Base-by-base conservation (phyloP, 2,797 vertebrate genomes). In the Falco rusticolus region DNA sequence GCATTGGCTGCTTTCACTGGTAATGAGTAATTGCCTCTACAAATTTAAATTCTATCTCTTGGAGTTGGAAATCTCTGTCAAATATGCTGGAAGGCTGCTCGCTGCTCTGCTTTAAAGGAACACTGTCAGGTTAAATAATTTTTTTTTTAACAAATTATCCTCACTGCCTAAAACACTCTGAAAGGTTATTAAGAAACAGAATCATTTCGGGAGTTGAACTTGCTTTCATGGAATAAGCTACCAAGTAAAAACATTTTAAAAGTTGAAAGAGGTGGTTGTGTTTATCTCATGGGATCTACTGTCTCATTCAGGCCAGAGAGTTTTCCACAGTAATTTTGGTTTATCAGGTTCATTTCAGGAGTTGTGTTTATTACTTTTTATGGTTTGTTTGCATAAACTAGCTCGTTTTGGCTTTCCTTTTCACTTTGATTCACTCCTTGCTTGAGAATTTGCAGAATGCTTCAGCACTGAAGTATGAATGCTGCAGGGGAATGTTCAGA, bases 21-120 rank as follows among this genome's bases (percentile, higher is more conserved):
- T 50, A 94, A 50, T 94, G 90, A 96, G 87, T 96, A 97, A 96
- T 92, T 96, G 90, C 93, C 84, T 96, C 71, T 92, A 84, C 85
- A 89, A 89, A 96, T 93, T 89, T 94, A 45, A 95, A 50, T 93
- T 93, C 76, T 87, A 0, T 93, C 84, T 96, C 43, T 61, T 63
- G 56, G 90, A 84, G 85, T 29, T 92, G 88, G 88, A 94, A 85
- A 70, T 90, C 34, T 87, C 79, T 79, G 77, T 94, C 87, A 89
- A 76, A 54, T 72, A 6, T 70, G 45, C 86, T 94, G 71, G 56
- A 90, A 84, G 74, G 66, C 68, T 87, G 59, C 10, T 34, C 1
- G 0, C 43, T 68, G 74, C 75, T 89, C 14, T 81, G 25, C 37
- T 51, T 89, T 95, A 94, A 96, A 94, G 94, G 16, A 89, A 17